phyloP scores from a whole-genome alignment of 2,888 invertebrate species.

The Drosophila greeni region DNA sequence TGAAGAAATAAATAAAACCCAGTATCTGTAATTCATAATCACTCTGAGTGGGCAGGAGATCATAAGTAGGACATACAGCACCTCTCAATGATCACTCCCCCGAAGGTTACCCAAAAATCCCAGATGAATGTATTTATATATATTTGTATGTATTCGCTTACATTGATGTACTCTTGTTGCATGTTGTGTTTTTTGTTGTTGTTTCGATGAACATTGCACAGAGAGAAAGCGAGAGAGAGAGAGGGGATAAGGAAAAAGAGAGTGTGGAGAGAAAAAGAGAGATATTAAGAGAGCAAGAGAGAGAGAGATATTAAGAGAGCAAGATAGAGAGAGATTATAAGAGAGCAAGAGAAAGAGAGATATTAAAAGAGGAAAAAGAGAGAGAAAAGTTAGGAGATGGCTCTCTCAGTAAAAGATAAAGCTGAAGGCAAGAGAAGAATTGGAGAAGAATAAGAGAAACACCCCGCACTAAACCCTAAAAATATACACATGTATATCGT shows the following conservation, averaged over 20 bases:
- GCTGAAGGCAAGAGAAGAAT: neutral
- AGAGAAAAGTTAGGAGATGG: neutral
- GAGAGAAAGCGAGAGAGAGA: conserved; percentile 5
- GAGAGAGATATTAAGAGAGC: neutral
- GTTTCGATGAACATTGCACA: conserved; percentile 34
- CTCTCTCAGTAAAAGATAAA: neutral
- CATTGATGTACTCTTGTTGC: conserved; percentile 44
- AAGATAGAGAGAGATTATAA: neutral
- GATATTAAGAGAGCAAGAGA: conserved; percentile 1
- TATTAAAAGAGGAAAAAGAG: neutral
- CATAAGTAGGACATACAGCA: neutral
- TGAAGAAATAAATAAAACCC: neutral
- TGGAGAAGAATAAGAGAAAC: neutral
- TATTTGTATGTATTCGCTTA: conserved; percentile 30
- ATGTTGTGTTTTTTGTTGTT: conserved; percentile 44
- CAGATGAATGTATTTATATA: conserved; percentile 40
- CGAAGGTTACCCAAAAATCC: neutral
- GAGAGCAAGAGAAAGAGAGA: neutral
- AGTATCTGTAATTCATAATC: conserved; percentile 18
- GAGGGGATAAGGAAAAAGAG: too few species aligned
- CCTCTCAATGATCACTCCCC: neutral
- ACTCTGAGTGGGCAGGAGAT: conserved; percentile 9
- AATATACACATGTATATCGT: conserved; percentile 7
- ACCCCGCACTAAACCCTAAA: conserved; percentile 12
- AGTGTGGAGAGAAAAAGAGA: too few species aligned